Evolutionary conservation across 2,888 invertebrate species (phyloP), one percentile per base, ranked within the genome.

Genomic region (Zhengitettix transpicula): DNA sequence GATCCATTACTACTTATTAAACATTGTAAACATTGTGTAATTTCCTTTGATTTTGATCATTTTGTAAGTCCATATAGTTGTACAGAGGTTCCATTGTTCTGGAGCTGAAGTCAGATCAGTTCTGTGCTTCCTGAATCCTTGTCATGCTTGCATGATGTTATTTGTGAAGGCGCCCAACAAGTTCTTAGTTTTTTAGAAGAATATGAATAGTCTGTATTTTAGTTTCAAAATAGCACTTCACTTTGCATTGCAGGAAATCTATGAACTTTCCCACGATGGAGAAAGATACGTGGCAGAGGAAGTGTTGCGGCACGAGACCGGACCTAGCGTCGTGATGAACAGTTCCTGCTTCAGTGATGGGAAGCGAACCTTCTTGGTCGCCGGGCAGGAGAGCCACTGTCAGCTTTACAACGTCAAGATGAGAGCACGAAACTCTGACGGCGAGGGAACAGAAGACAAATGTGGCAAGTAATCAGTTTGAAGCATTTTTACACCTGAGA

Each of bases 311-410:
- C 87, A 92, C 70, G 92, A 93, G 73, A 93, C 95, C 1, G 91
- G 91, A 2, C 82, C 84, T 0, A 87, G 85, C 69, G 91, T 92
- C 56, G 90, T 94, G 0, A 95, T 95, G 95, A 94, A 93, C 69
- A 89, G 89, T 71, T 83, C 89, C 0, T 82, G 88, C 9, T 81
- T 80, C 62, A 85, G 80, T 65, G 78, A 83, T 65, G 83, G 83
- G 53, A 86, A 87, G 67, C 81, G 83, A 68, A 85, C 85, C 14
- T 87, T 85, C 73, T 74, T 95, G 57, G 88, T 89, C 1, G 92
- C 92, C 10, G 96, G 96, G 0, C 89, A 93, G 74, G 94, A 95
- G 74, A 90, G 89, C 64, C 88, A 92, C 69, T 92, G 90, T 70
- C 90, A 91, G 71, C 76, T 92, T 67, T 93, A 92, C 70, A 81